Percentiles rank a stretch among this genome's conserved stretches.
phyloP scores from a whole-genome alignment of 30 jellyfish, hydroid and myxozoan species.

The Mastigias papua region DNA sequence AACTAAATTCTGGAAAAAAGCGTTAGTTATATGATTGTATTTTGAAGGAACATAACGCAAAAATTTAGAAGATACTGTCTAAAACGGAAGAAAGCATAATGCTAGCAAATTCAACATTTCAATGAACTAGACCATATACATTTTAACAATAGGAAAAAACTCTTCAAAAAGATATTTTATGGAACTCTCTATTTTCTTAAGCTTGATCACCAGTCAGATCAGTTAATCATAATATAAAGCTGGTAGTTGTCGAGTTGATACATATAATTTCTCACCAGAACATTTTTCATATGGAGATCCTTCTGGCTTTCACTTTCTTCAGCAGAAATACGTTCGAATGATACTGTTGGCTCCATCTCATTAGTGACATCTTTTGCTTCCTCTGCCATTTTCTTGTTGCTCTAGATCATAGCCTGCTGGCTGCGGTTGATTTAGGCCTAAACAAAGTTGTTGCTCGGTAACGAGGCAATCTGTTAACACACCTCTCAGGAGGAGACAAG shows the following conservation, averaged over 20 bases:
- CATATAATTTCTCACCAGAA: conserved; percentile 19
- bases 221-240: no score
- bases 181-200: no score
- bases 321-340: conserved; percentile 9
- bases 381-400: conserved; percentile 26
- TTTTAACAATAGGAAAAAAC: no score
- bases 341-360: not conserved
- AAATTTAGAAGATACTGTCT: not conserved
- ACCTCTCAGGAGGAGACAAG: no score
- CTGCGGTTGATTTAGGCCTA: conserved; percentile 17
- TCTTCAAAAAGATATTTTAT: no score
- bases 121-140: no score
- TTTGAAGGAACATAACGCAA: not conserved
- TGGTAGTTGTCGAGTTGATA: no score
- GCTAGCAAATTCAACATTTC: no score
- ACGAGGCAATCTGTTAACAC: no score
- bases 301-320: conserved; percentile 5
- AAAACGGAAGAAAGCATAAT: not conserved
- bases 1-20: conserved; percentile 71
- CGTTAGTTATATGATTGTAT: no score
- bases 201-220: no score
- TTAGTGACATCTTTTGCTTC: not conserved
- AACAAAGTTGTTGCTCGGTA: conserved; percentile 58
- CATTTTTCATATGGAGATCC: conserved; percentile 44
- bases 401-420: not conserved